Evolutionary conservation across 1,140 invertebrate genomes (phyloP), one percentile per base, ranked within the genome.

Genomic region (Drosophila neocordata): DNA sequence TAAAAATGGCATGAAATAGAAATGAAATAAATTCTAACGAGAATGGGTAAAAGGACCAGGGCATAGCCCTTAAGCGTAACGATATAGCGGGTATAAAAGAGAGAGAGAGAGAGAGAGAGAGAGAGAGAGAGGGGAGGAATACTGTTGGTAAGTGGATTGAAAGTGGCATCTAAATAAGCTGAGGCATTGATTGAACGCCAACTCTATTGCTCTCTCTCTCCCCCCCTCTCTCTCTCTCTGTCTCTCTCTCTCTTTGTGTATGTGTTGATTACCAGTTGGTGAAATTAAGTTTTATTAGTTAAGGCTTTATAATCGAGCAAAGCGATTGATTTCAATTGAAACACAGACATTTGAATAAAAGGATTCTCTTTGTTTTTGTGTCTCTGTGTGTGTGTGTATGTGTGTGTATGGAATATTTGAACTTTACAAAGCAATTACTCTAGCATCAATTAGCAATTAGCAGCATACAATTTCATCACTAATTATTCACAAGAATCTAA

Each of bases 1-100:
- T 75, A 77, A 80, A 83, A 85, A 65, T 79, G 56, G 64, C 73
- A 80, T 85, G 81, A 71, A 69, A 85, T 85, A 84, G 77, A 77
- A 85, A 69, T 69, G 77, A 87, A 85, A 85, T 78, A 87, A 87
- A 87, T 75, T 80, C 72, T 64, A 65, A 37, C 65, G 55, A 48
- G 41, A 48, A 8, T 18, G 70, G 48, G 48, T 61, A 31, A 48
- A 44, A 22, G 34, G 34, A 48, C 34, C 37, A 35, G 27, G 27
- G 12, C 22, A 24, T 24, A 24, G 22, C 22, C 35, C 15, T n/a
- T 8, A 31, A 31, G 1, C 15, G 13, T n/a, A 22, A n/a, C 51
- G n/a, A 15, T 22, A 31, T 48, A 22, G 48, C 44, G 48, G 58
- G 38, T n/a, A n/a, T n/a, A 65, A 35, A 27, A 4, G 24, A 4